Evolutionary conservation across 2,888 invertebrate species (phyloP).

Genomic region (Margaritifera margaritifera): DNA sequence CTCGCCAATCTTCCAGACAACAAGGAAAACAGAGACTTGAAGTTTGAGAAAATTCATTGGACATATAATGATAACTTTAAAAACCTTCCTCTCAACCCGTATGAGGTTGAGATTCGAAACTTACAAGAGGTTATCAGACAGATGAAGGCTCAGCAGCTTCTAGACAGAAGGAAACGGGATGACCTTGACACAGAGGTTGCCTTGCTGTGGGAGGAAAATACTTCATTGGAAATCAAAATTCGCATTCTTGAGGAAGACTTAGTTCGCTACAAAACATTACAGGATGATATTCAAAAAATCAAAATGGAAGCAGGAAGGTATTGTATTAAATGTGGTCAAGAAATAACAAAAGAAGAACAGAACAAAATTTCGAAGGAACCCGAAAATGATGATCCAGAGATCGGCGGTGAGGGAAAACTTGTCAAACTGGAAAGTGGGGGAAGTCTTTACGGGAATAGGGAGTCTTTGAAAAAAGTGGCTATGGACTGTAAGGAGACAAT

Average conservation of each 20-base stretch:
- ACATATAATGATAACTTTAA: slow-evolving; percentile 59
- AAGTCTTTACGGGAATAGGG: slow-evolving; percentile 67
- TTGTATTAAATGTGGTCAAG: slow-evolving; percentile 49
- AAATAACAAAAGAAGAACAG: slow-evolving; percentile 27
- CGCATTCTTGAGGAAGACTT: slow-evolving; percentile 49
- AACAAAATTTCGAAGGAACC: slow-evolving; percentile 52
- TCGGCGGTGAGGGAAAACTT: slow-evolving; percentile 62
- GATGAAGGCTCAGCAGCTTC: slow-evolving; percentile 57
- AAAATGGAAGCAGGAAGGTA: slow-evolving; percentile 45
- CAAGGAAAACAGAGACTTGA: slow-evolving; percentile 53
- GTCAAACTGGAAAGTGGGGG: slow-evolving; percentile 69
- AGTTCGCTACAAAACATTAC: slow-evolving; percentile 45
- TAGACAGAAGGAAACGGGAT: slow-evolving; percentile 61
- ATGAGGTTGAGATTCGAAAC: slow-evolving; percentile 62
- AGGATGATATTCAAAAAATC: slow-evolving; percentile 51
- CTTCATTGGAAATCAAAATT: slow-evolving; percentile 56
- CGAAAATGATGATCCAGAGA: slow-evolving; percentile 63
- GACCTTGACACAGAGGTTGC: slow-evolving; percentile 61
- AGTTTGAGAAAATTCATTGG: slow-evolving; percentile 57
- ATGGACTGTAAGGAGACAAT: slow-evolving; percentile 61
- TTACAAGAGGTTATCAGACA: slow-evolving; percentile 64
- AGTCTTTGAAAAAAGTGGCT: slow-evolving; percentile 53
- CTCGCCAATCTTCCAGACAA: slow-evolving; percentile 53
- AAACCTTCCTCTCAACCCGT: slow-evolving; percentile 61
- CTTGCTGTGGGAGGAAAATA: slow-evolving; percentile 61